These are phyloP conservation scores for Malacosoma neustria DNA, from an alignment of 2,888 invertebrate species.

Conservation along the genomic window DNA sequence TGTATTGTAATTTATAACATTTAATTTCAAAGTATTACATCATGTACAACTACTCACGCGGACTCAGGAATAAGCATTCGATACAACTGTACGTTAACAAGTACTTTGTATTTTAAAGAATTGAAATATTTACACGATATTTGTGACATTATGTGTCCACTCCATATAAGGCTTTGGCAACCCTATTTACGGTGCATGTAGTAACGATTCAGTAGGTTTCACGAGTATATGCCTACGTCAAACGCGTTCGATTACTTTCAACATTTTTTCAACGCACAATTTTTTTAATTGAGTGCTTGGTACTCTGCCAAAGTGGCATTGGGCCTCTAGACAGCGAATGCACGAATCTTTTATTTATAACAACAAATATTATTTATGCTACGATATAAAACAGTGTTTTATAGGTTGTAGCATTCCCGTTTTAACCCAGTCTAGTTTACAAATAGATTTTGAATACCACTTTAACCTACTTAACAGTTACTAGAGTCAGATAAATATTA, in stretches of 20 bases:
- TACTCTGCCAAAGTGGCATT: slow-evolving; percentile 15
- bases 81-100: too few species aligned
- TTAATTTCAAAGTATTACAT: too few species aligned
- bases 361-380: background rate
- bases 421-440: background rate
- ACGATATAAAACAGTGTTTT: background rate
- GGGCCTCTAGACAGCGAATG: background rate
- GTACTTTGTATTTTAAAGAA: too few species aligned
- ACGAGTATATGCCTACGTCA: background rate
- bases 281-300: slow-evolving; percentile 17
- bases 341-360: slow-evolving; percentile 1
- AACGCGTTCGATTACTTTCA: background rate
- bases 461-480: background rate
- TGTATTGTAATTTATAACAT: too few species aligned
- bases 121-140: too few species aligned
- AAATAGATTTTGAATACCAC: background rate
- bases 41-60: too few species aligned
- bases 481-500: background rate
- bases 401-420: background rate
- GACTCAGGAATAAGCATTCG: too few species aligned
- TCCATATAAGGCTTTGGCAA: background rate
- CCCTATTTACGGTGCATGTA: background rate
- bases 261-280: slow-evolving; percentile 1
- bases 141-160: too few species aligned
- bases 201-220: background rate